Percentiles rank a stretch among this genome's conserved stretches.
Evolutionary conservation across 2,888 invertebrate species (phyloP).

Genomic region (Hemicrepidius hirtus): DNA sequence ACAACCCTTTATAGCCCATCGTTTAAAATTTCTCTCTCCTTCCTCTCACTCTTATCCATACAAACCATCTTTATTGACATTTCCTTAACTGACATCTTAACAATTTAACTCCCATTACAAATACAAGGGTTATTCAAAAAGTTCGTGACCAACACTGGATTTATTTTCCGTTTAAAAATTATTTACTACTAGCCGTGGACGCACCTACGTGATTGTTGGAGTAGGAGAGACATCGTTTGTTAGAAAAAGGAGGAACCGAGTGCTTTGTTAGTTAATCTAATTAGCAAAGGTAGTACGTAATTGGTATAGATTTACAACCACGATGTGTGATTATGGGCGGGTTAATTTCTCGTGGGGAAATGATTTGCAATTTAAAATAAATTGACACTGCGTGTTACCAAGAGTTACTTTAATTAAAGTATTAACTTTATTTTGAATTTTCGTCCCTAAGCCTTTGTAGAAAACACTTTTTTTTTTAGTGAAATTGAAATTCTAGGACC

Average conservation of each 20-base stretch:
- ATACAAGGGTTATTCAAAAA: too few species aligned
- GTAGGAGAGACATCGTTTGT: too few species aligned
- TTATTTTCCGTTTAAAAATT: too few species aligned
- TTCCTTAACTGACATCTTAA: not conserved
- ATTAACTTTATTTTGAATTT: too few species aligned
- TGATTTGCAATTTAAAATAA: slow-evolving; percentile 30
- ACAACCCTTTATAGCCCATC: slow-evolving; percentile 47
- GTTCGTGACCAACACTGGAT: too few species aligned
- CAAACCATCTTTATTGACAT: slow-evolving; percentile 2
- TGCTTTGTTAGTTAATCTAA: slow-evolving; percentile 21
- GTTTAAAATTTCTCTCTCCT: slow-evolving; percentile 20
- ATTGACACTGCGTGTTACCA: not conserved
- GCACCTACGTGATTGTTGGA: too few species aligned
- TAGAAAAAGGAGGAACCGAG: not conserved
- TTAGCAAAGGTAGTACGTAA: slow-evolving; percentile 12
- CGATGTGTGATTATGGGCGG: slow-evolving; percentile 11
- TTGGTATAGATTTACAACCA: slow-evolving; percentile 19
- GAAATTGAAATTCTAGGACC: too few species aligned
- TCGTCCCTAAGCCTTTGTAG: too few species aligned
- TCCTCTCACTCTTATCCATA: slow-evolving; percentile 18
- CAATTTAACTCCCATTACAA: too few species aligned
- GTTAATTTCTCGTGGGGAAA: slow-evolving; percentile 1
- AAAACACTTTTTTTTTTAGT: too few species aligned
- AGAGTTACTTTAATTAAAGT: too few species aligned
- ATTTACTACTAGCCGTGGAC: too few species aligned